Conservation (phyloP, 23 tunicate genomes). For the Botrylloides violaceus region DNA sequence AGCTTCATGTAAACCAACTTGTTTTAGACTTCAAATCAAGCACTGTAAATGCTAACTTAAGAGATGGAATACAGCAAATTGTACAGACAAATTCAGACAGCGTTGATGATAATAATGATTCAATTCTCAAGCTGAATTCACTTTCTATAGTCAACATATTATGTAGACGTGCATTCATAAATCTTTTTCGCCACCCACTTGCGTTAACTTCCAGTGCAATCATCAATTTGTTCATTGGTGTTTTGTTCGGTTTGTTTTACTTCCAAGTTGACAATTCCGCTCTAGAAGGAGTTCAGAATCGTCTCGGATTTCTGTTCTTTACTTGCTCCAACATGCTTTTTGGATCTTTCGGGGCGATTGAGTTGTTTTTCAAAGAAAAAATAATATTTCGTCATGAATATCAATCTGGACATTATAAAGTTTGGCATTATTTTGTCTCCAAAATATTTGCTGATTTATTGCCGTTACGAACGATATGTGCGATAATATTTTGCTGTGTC, state of each 20-base stretch:
- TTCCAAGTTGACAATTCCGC: constrained; percentile 67
- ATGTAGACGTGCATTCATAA: constrained; percentile 45
- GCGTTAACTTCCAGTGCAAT: constrained; percentile 66
- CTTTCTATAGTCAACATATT: constrained; percentile 20
- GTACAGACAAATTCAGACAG: constrained; percentile 26
- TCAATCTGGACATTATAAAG: constrained; percentile 67
- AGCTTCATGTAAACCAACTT: not conserved
- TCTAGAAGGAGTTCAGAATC: constrained; percentile 69
- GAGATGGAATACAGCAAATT: not conserved
- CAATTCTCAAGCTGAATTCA: not conserved
- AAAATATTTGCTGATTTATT: constrained; percentile 69
- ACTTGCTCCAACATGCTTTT: constrained; percentile 72
- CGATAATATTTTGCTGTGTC: constrained; percentile 58
- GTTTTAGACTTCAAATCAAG: not conserved
- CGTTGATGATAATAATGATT: constrained; percentile 31
- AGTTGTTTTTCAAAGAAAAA: constrained; percentile 70
- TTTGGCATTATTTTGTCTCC: constrained; percentile 56
- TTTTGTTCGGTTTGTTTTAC: constrained; percentile 71
- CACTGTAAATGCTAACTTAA: not conserved
- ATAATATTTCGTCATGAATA: constrained; percentile 67
- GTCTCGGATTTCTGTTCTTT: constrained; percentile 83
- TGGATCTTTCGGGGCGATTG: constrained; percentile 68
- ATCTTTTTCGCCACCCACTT: constrained; percentile 65
- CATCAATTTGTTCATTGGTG: constrained; percentile 64
- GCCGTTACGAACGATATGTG: constrained; percentile 72